A percentile compares a stretch with the other conserved stretches of the same genome.
Evolutionary conservation across 2,797 vertebrate species (phyloP).

Genomic region (Choloepus didactylus): DNA sequence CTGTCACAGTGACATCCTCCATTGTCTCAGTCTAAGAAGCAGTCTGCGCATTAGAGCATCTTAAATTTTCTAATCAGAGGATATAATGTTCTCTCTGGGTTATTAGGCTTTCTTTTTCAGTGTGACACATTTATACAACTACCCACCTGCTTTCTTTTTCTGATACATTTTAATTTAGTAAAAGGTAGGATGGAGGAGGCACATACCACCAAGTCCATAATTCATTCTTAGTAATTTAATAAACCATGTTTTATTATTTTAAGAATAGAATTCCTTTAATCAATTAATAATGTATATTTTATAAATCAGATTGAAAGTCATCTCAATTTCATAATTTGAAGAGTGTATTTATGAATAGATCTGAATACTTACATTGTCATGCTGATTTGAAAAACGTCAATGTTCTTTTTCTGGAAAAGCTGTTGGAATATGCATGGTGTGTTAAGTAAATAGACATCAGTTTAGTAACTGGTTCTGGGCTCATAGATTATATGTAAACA

Average conservation of each 20-base stretch:
- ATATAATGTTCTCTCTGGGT: neutral
- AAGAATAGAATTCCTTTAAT: neutral
- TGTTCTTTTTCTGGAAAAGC: neutral
- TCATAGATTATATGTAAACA: neutral
- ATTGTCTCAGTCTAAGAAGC: neutral
- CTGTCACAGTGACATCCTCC: neutral
- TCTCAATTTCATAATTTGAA: conserved; percentile 6
- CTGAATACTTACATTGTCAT: neutral
- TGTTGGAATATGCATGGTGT: neutral
- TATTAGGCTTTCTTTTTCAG: conserved; percentile 48
- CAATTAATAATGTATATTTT: neutral
- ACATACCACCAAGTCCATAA: neutral
- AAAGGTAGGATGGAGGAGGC: conserved; percentile 52
- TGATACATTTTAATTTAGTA: conserved; percentile 69
- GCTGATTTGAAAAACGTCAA: too few species aligned
- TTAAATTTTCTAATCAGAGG: conserved; percentile 50
- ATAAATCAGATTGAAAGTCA: neutral
- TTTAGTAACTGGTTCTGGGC: neutral
- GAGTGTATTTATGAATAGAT: neutral
- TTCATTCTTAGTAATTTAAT: conserved; percentile 28
- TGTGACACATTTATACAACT: neutral
- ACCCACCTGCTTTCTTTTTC: conserved; percentile 11
- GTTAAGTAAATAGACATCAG: neutral
- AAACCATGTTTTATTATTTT: conserved; percentile 48
- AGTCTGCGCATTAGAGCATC: neutral